Base-by-base conservation (phyloP, 2,888 invertebrate genomes). In the Sussaba pulchella region DNA sequence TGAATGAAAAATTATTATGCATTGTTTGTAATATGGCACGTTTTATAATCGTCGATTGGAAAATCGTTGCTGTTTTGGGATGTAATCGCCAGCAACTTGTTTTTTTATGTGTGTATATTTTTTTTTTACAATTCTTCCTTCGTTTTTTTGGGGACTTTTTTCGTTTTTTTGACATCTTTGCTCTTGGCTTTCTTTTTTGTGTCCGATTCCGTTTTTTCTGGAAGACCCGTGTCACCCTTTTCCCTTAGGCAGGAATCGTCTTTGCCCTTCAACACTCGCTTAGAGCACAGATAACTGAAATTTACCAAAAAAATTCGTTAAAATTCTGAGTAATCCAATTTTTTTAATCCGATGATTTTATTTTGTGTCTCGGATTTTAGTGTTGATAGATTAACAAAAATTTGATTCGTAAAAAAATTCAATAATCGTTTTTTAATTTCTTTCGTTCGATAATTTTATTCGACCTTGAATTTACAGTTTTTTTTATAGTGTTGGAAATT, bases 221-320 rank as follows among this genome's bases (percentile, higher is more conserved):
- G 74, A 87, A 85, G 12, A 54, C 82, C 85, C 19, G 67, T 85
- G 47, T 92, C 91, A 41, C 91, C 88, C 69, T 92, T 91, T 89
- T 96, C 95, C 85, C 94, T 92, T 36, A 97, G 93, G 89, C 97
- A 96, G 0, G 94, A 94, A 82, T 94, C 93, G 89, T 97, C 95
- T 12, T 93, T 91, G n/a, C 94, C 94, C 84, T 94, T 94, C 9
- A 98, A 93, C 50, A 95, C 96, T 89, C 95, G 93, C 70, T 97
- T 95, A 41, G 95, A 95, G 91, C 98, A 99, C 47, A 99, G 93
- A 92, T 95, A 97, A 54, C 81, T 82, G 50, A 8, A 54, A n/a
- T n/a, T n/a, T n/a, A n/a, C n/a, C n/a, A n/a, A 8, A 26, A 12
- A 64, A 54, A n/a, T 14, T 26, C 3, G 5, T 9, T 9, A 43